phyloP scores from a whole-genome alignment of 2,113 vertebrate genomes.

The Anoplopoma fimbria region DNA sequence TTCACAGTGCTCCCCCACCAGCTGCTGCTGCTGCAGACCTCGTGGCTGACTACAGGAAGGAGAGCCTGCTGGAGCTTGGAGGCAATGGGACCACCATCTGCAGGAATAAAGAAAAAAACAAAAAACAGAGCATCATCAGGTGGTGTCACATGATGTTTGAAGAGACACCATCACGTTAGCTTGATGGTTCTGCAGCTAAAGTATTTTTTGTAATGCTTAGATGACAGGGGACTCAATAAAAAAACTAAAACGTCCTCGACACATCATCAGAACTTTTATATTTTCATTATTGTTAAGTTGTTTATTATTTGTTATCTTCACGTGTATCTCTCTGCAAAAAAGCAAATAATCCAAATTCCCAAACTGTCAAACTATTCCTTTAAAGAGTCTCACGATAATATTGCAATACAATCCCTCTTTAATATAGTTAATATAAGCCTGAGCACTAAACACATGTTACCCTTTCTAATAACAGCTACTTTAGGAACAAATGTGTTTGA shows the following conservation, averaged over 20 bases:
- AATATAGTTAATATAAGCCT: background rate
- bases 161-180: background rate
- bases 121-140: background rate
- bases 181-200: background rate
- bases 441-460: background rate
- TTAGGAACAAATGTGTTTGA: background rate
- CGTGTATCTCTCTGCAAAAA: background rate
- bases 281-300: background rate
- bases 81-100: slow-evolving; percentile 31
- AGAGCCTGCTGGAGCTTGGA: slow-evolving; percentile 55
- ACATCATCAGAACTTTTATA: background rate
- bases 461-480: background rate
- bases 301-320: background rate
- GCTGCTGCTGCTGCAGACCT: slow-evolving; percentile 5
- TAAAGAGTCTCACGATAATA: background rate
- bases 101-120: background rate
- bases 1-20: slow-evolving; percentile 46
- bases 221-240: background rate
- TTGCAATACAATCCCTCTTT: background rate
- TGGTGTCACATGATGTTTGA: background rate
- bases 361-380: background rate
- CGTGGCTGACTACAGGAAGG: slow-evolving; percentile 46
- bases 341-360: background rate
- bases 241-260: background rate
- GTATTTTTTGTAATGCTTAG: background rate